Evolutionary conservation across 1,140 invertebrate genomes (phyloP).

Genomic region (Brevipalpus yothersi): DNA sequence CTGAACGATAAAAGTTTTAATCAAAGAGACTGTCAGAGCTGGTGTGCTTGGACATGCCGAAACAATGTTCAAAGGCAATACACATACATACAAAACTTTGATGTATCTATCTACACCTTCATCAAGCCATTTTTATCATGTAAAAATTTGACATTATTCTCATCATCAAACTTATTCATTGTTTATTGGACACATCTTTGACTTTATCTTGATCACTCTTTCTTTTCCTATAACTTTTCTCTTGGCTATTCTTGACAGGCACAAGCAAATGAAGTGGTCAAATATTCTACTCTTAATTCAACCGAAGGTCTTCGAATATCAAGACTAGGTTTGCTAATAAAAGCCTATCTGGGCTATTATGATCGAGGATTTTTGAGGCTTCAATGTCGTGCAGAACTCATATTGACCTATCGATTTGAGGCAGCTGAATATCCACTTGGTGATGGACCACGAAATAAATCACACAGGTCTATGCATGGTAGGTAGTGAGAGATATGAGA

Average conservation of each 20-base stretch:
- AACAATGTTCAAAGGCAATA: too few relatives aligned
- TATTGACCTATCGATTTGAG: slow-evolving; percentile 52
- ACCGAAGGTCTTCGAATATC: not conserved
- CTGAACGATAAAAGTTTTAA: too few relatives aligned
- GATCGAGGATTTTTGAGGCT: not conserved
- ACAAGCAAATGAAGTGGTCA: not conserved
- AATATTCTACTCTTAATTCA: not conserved
- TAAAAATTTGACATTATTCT: too few relatives aligned
- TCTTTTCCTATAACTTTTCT: not conserved
- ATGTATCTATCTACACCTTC: too few relatives aligned
- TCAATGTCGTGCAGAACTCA: slow-evolving; percentile 24
- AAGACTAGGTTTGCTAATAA: slow-evolving; percentile 1
- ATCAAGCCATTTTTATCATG: too few relatives aligned
- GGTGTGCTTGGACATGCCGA: too few relatives aligned
- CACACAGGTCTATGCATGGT: not conserved
- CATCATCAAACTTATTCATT: too few relatives aligned
- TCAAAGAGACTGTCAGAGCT: too few relatives aligned
- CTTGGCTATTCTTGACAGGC: not conserved
- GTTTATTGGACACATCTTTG: too few relatives aligned
- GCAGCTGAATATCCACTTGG: slow-evolving; percentile 45
- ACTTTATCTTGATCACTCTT: too few relatives aligned
- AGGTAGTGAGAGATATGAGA: slow-evolving; percentile 7
- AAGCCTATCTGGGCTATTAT: not conserved
- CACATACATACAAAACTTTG: too few relatives aligned
- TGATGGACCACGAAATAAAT: not conserved